Base-by-base conservation (phyloP, 2,113 vertebrate genomes). In the Camelus bactrianus region DNA sequence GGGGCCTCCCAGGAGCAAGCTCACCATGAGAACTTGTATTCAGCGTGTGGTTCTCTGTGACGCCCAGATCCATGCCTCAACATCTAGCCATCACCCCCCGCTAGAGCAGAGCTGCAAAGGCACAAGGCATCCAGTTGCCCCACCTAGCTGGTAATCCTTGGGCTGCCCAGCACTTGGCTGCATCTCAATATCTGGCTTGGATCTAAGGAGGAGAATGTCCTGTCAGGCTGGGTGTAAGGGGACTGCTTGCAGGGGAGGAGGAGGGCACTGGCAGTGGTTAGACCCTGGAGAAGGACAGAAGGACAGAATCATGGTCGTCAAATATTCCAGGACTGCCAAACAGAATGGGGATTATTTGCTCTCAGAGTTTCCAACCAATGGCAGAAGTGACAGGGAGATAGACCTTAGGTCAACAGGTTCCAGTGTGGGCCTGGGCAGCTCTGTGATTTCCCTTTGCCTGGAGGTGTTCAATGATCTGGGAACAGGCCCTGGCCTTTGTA, bases 181-280 rank as follows among this genome's bases (percentile, higher is more conserved):
- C 99, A 99, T 99, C 98, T 99, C 99, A 92, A 99, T 99, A 96
- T 99, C 99, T 35, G 99, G 99, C 95, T 99, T 99, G 96, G 99
- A 99, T 98, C 99, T 99, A 94, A 93, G 30, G 19, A 56, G 67
- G 30, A 82, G 79, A 97, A 81, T 3, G 24, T 2, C 16, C 15
- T 20, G 32, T 97, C 20, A 95, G 83, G 10, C 24, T 19, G 35
- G 8, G 54, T 22, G 6, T 72, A 32, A 80, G 35, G 42, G 54
- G 5, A 6, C n/a, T 56, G 46, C 28, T 62, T 56, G 32, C 17
- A 19, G 50, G 72, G 20, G 28, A 65, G 69, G 20, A 20, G 22
- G 8, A 6, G 62, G 64, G 56, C 28, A 48, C 15, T 20, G 32
- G 28, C 8, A 48, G 38, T 28, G 60, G 26, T 48, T 42, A 70